phyloP scores from a whole-genome alignment of 2,113 vertebrate genomes.

The Naja naja region DNA sequence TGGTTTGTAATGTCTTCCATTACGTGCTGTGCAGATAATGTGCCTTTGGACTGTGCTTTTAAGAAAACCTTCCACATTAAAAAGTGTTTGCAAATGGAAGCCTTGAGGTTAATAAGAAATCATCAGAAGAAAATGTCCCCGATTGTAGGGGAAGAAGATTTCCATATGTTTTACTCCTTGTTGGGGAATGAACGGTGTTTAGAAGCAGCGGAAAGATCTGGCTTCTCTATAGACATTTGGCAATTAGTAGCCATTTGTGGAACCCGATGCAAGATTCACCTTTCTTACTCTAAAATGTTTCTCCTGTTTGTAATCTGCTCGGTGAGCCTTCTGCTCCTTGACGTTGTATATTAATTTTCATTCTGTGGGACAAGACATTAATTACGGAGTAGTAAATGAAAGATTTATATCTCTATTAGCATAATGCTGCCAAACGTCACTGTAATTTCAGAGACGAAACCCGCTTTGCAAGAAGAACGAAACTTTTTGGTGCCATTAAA shows the following conservation, averaged over 20 bases:
- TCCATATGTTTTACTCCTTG: not conserved
- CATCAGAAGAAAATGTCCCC: not conserved
- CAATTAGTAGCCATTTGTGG: not conserved
- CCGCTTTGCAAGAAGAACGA: not conserved
- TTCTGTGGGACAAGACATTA: not conserved
- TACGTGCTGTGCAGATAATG: not conserved
- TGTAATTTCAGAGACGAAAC: not conserved
- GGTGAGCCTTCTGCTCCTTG: not conserved
- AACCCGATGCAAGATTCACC: not conserved
- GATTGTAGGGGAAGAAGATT: too few species aligned
- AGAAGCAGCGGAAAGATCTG: not conserved
- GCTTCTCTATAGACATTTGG: not conserved
- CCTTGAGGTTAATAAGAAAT: not conserved
- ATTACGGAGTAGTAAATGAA: not conserved
- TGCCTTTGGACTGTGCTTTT: slow-evolving; percentile 42
- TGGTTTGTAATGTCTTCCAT: not conserved
- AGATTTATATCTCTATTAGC: not conserved
- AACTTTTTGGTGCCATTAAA: not conserved
- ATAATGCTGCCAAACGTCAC: not conserved
- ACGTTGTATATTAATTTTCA: not conserved
- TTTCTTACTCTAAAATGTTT: not conserved
- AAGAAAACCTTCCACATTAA: not conserved
- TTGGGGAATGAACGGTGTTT: not conserved
- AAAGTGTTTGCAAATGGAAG: not conserved
- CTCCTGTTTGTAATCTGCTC: not conserved